Conservation (phyloP, 2,797 vertebrate genomes). For the Potorous gilbertii region DNA sequence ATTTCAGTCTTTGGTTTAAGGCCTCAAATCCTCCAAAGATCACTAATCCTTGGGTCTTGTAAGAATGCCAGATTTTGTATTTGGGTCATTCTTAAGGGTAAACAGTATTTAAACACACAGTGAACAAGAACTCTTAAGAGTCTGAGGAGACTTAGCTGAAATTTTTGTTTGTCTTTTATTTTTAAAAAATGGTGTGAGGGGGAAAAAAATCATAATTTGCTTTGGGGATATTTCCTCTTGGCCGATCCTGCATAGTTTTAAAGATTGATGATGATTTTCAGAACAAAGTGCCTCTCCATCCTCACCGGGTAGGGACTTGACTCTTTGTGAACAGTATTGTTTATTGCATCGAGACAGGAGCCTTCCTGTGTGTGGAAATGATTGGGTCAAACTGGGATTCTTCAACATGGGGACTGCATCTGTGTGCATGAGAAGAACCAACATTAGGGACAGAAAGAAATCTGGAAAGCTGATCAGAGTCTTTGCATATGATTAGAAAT, state of each 20-base stretch:
- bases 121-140: constrained; percentile 35
- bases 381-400: not conserved
- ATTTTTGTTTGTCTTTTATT: constrained; percentile 58
- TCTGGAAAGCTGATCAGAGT: not conserved
- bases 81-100: constrained; percentile 59
- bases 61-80: not conserved
- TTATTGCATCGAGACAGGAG: not conserved
- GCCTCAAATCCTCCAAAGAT: constrained; percentile 50
- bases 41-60: constrained; percentile 67
- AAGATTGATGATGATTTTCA: not conserved
- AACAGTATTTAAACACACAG: constrained; percentile 7
- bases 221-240: constrained; percentile 27
- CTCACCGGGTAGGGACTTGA: not conserved
- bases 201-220: constrained; percentile 38
- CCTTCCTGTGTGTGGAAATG: not conserved
- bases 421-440: not conserved
- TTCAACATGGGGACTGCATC: not conserved
- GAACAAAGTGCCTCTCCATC: not conserved
- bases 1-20: constrained; percentile 13
- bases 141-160: constrained; percentile 24
- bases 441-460: not conserved
- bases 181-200: not conserved
- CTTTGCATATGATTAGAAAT: not conserved
- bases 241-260: not conserved
- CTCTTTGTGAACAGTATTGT: not conserved